Evolutionary conservation across 2,888 invertebrate species (phyloP), one percentile per base, ranked within the genome.

Genomic region (Aphidius colemani): DNA sequence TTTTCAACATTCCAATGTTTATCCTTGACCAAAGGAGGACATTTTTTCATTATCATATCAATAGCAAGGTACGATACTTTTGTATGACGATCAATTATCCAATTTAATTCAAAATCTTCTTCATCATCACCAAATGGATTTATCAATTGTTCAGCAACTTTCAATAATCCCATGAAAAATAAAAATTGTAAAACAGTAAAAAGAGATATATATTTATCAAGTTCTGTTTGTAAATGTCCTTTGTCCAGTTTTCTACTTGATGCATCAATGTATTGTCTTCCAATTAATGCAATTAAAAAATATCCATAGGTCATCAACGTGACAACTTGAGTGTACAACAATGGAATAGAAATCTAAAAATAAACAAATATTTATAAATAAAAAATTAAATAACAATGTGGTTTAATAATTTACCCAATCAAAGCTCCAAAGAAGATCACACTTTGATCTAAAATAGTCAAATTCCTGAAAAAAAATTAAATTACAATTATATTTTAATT

Each of bases 151-250:
- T 88, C 88, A 1, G 87, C 88, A 41, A 88, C 87, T 87, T 88
- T 89, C 5, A 89, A 78, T 71, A 88, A 82, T n/a, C 88, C 88
- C 88, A 88, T 88, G 76, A 87, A 89, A 76, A 89, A 88, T 78
- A 88, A 85, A 78, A 88, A 88, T 77, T 88, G 88, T 8, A 89
- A 78, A 59, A 88, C 81, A 7, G 88, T 88, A 72, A 88, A 88
- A 53, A 88, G 77, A 4, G 89, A 88, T 59, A 88, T 71, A 73
- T 87, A 88, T 64, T 85, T 84, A 73, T 88, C 88, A 61, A 85
- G 78, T 72, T 84, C 83, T 78, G 84, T 81, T 73, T 85, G 82
- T 69, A 84, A 80, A 64, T 79, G 78, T 70, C 83, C 84, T 59
- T 80, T 79, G 10, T 72, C 73, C 0, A 30, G 30, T 30, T 0